phyloP scores from a whole-genome alignment of 2,888 invertebrate genomes.

The Noctuana brunneofusca region DNA sequence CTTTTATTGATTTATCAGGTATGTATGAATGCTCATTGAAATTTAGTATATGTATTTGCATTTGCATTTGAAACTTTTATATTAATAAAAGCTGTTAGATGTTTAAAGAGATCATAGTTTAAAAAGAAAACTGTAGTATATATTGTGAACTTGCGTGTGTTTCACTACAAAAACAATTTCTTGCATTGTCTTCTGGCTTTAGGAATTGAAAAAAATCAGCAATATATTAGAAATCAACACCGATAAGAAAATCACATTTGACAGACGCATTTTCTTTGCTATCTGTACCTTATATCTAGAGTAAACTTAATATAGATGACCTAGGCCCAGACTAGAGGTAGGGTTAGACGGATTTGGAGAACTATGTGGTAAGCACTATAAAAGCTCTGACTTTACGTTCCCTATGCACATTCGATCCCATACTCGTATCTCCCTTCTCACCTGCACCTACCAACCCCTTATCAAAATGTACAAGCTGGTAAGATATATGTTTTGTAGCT shows the following conservation, averaged over 20 bases:
- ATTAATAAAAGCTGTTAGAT: too few relatives aligned
- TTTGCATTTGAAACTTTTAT: too few relatives aligned
- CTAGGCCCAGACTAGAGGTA: constrained; percentile 71
- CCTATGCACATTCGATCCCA: constrained; percentile 73
- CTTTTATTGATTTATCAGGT: too few relatives aligned
- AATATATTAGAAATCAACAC: too few relatives aligned
- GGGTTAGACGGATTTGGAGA: constrained; percentile 73
- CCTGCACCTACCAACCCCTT: constrained; percentile 54
- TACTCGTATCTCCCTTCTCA: constrained; percentile 53
- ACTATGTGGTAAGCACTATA: constrained; percentile 73
- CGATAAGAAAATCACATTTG: not conserved
- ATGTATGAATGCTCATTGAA: too few relatives aligned
- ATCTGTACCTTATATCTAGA: constrained; percentile 52
- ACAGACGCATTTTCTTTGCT: constrained; percentile 56
- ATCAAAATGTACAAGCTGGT: constrained; percentile 85
- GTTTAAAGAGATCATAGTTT: too few relatives aligned
- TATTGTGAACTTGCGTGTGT: too few relatives aligned
- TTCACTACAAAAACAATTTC: too few relatives aligned
- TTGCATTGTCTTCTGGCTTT: too few relatives aligned
- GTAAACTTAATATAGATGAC: constrained; percentile 63
- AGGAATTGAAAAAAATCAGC: too few relatives aligned
- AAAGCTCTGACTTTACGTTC: constrained; percentile 57
- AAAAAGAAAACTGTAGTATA: too few relatives aligned
- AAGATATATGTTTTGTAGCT: constrained; percentile 52
- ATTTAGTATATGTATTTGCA: too few relatives aligned